Conservation (phyloP, 1,140 invertebrate species). For the Trichogramma pretiosum region DNA sequence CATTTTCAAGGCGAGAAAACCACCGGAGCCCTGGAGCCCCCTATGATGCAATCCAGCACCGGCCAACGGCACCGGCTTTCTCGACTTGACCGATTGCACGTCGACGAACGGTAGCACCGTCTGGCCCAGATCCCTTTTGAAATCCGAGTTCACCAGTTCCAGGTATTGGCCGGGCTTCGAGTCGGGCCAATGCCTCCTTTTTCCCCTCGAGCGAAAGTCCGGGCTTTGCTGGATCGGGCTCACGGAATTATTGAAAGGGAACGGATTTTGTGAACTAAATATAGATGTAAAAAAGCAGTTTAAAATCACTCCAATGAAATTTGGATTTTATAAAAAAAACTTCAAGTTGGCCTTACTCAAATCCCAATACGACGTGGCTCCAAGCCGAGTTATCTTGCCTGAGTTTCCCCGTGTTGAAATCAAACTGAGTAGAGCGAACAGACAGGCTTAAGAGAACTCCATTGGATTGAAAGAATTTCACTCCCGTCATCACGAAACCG, state of each 20-base stretch:
- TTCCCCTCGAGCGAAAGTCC: not conserved
- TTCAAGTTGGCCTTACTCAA: too few species aligned
- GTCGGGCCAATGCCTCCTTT: not conserved
- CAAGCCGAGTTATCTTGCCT: too few species aligned
- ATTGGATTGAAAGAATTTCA: too few species aligned
- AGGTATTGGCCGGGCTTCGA: not conserved
- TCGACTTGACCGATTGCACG: not conserved
- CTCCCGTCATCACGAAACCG: too few species aligned
- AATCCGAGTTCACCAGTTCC: not conserved
- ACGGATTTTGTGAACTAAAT: too few species aligned
- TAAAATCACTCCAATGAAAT: too few species aligned
- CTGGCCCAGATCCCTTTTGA: constrained; percentile 1
- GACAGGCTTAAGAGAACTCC: not conserved
- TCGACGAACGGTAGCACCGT: not conserved
- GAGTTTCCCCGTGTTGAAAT: too few species aligned
- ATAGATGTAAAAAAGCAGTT: too few species aligned
- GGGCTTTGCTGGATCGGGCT: not conserved
- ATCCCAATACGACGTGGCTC: too few species aligned
- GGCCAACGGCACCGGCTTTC: not conserved
- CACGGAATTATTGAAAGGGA: too few species aligned
- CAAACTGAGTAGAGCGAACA: too few species aligned
- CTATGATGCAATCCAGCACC: not conserved
- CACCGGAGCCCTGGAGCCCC: not conserved
- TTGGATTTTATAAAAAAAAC: too few species aligned
- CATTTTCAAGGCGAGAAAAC: not conserved